Base-by-base conservation (phyloP, 2,113 vertebrate species). In the Camelus dromedarius region DNA sequence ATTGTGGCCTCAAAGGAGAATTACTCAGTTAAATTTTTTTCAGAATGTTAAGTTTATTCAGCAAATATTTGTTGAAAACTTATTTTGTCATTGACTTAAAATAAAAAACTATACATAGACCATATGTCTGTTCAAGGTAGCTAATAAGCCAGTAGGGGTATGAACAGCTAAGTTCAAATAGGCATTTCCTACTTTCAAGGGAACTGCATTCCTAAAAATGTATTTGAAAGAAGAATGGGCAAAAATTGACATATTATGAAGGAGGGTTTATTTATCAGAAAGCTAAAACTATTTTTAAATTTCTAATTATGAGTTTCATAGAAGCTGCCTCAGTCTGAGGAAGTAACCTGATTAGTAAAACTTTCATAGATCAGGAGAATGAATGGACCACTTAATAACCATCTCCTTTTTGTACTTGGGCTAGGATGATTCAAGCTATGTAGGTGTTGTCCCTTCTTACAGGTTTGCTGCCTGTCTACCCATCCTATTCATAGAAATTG, bases 261-360 rank as follows among this genome's bases (percentile, higher is more conserved):
- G 22, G 48, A 69, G 42, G 3, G 13, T 89, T 81, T 93, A 82
- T 86, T 90, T 86, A 75, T 88, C 42, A 81, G 60, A 70, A 89
- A 81, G n/a, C 32, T 76, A 95, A 92, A 81, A 81, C 87, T 19
- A 88, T 79, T 75, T 80, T 30, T 4, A 75, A 93, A 80, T 91
- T 93, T 48, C 42, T 86, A 28, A 35, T 96, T 84, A 87, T 72
- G 42, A 8, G 46, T 85, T 84, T 89, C 54, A 48, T 48, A 66
- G 38, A 58, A 15, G 1, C 5, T 80, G 32, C 19, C 32, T 73
- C 35, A 66, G 66, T 75, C 52, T 92, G 70, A 80, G 30, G 52
- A 88, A 30, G 52, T 95, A 54, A 89, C 28, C 28, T 85, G 3
- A 7, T 89, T 90, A 48, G 52, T n/a, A 38, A 60, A 11, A 79